phyloP scores from a whole-genome alignment of 2,888 invertebrate genomes.

The Pseudococcus longispinus region DNA sequence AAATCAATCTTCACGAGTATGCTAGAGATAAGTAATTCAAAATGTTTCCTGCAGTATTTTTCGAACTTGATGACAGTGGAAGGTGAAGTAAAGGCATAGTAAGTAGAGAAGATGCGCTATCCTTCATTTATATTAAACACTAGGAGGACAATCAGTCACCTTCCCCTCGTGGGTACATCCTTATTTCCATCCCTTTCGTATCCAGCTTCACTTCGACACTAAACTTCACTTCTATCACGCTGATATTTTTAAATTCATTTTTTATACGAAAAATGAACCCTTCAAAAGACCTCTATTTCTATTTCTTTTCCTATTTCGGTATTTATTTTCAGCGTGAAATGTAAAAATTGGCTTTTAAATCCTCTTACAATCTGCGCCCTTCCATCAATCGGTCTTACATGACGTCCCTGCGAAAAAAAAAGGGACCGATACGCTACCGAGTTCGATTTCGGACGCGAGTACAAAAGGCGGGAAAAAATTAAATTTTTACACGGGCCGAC shows the following conservation, averaged over 20 bases:
- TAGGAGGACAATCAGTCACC: neutral
- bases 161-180: neutral
- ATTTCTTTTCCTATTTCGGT: neutral
- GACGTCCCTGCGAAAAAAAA: neutral
- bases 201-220: neutral
- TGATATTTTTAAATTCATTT: neutral
- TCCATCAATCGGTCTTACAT: neutral
- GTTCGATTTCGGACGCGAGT: neutral
- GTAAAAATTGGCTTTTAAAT: slow-evolving; percentile 31
- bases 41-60: too few species aligned
- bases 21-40: too few species aligned
- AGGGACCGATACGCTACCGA: neutral
- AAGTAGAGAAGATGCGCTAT: too few species aligned
- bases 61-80: too few species aligned
- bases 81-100: too few species aligned
- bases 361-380: neutral
- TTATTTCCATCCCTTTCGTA: neutral
- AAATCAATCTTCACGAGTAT: too few species aligned
- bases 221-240: neutral
- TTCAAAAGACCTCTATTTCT: neutral
- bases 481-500: neutral
- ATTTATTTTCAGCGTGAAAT: slow-evolving; percentile 1
- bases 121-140: neutral
- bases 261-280: neutral
- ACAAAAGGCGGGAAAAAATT: neutral